A percentile compares a stretch with the other conserved stretches of the same genome.
phyloP scores from a whole-genome alignment of 2,113 vertebrate genomes.

The Myotis lucifugus region DNA sequence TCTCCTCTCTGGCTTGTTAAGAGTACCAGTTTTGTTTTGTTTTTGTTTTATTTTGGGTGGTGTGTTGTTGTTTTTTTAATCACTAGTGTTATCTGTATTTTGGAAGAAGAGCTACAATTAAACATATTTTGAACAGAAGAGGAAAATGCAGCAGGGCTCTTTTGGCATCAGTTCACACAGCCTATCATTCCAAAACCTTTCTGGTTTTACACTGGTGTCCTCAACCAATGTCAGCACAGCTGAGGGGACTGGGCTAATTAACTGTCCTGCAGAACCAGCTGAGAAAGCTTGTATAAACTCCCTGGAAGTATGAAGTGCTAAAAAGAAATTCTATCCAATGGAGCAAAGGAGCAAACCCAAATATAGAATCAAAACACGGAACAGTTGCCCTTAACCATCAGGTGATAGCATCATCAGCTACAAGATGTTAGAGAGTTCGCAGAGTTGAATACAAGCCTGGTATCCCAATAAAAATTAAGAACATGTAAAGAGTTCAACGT shows the following conservation, averaged over 20 bases:
- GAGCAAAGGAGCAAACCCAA: slow-evolving; percentile 33
- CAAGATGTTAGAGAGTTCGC: slow-evolving; percentile 1
- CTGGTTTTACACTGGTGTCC: slow-evolving; percentile 57
- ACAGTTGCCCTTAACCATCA: slow-evolving; percentile 35
- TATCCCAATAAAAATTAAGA: slow-evolving; percentile 1
- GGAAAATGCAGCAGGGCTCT: slow-evolving; percentile 41
- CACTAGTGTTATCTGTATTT: slow-evolving; percentile 67
- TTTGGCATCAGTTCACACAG: slow-evolving; percentile 62
- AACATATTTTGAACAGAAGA: slow-evolving; percentile 69
- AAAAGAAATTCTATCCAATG: slow-evolving; percentile 51
- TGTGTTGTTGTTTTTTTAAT: slow-evolving; percentile 5
- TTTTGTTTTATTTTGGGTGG: background rate
- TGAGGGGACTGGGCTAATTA: slow-evolving; percentile 75
- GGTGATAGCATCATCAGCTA: slow-evolving; percentile 41
- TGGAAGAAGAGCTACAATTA: slow-evolving; percentile 69
- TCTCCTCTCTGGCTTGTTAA: slow-evolving; percentile 62
- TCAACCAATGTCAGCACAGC: slow-evolving; percentile 62
- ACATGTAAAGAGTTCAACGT: background rate
- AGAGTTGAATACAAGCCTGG: background rate
- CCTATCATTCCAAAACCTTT: slow-evolving; percentile 69
- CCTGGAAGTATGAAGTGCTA: slow-evolving; percentile 60
- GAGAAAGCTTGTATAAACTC: slow-evolving; percentile 65
- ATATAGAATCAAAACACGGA: slow-evolving; percentile 48
- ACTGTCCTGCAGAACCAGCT: slow-evolving; percentile 58
- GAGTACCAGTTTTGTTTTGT: background rate